Percentiles rank a stretch among this genome's conserved stretches.
These are phyloP conservation scores for Malurus alboscapulatus DNA, from an alignment of 2,113 vertebrate species.

Conservation along the genomic window DNA sequence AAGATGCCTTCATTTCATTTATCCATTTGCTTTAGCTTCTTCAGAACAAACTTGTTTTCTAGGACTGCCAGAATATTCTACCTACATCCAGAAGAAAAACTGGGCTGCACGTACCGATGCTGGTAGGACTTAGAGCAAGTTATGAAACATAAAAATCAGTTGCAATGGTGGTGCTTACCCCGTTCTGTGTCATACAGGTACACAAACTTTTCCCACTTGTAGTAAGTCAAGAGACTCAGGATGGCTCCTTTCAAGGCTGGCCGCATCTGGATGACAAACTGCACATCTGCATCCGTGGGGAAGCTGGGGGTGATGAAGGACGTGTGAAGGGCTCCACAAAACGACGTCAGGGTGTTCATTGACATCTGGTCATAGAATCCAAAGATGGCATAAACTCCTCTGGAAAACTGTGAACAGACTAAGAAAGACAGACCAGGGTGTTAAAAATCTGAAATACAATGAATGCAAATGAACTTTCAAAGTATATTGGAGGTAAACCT, in stretches of 20 bases:
- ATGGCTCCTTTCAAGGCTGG: constrained; percentile 88
- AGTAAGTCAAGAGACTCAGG: constrained; percentile 88
- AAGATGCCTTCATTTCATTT: neutral
- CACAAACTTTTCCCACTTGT: constrained; percentile 97
- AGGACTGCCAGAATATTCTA: neutral
- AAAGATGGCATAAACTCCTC: constrained; percentile 97
- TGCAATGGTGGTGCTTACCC: constrained; percentile 79
- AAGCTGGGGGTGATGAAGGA: constrained; percentile 97
- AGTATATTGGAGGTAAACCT: neutral
- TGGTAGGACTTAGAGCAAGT: neutral
- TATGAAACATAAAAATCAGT: neutral
- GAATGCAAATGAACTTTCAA: neutral
- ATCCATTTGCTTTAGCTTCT: neutral
- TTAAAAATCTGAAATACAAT: constrained; percentile 8
- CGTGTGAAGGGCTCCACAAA: constrained; percentile 96
- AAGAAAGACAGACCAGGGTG: constrained; percentile 51
- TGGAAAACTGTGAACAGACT: constrained; percentile 99
- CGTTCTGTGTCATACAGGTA: constrained; percentile 97
- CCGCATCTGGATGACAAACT: constrained; percentile 98
- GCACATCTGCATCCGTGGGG: constrained; percentile 91
- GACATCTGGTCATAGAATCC: constrained; percentile 99
- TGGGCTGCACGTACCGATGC: neutral
- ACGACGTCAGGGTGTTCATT: constrained; percentile 97
- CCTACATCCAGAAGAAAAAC: neutral
- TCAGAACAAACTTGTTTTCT: neutral